A percentile compares a stretch with the other conserved stretches of the same genome.
phyloP scores from a whole-genome alignment of 2,797 vertebrate species.

The Danio albolineatus region DNA sequence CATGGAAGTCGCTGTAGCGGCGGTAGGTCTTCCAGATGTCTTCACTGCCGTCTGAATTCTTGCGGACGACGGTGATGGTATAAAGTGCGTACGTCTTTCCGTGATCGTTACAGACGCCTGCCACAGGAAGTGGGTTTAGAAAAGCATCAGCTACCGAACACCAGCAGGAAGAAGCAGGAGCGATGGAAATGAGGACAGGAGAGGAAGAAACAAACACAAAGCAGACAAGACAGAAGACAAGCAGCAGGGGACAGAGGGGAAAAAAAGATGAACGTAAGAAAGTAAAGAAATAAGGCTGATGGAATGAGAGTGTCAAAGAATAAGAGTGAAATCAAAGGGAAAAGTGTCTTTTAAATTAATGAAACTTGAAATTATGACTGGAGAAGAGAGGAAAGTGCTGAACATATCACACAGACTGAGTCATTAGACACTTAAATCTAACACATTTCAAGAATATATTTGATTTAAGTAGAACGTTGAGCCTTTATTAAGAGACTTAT shows the following conservation, averaged over 20 bases:
- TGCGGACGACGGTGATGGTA: conserved; percentile 93
- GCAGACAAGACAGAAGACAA: conserved; percentile 1
- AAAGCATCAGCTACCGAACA: conserved; percentile 88
- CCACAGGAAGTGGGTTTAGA: conserved; percentile 91
- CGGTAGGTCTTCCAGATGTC: conserved; percentile 98
- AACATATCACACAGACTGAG: neutral
- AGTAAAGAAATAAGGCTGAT: conserved; percentile 70
- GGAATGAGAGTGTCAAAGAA: conserved; percentile 64
- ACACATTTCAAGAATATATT: no score
- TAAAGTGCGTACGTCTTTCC: conserved; percentile 98
- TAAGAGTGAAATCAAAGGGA: conserved; percentile 49
- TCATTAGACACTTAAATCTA: neutral
- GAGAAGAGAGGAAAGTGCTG: neutral
- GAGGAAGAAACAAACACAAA: conserved; percentile 39
- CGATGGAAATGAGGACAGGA: neutral
- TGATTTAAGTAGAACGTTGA: no score
- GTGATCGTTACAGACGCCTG: conserved; percentile 99
- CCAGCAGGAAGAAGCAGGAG: conserved; percentile 47
- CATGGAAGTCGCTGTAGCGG: conserved; percentile 98
- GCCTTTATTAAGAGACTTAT: no score
- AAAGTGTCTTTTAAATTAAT: neutral
- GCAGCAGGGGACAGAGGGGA: neutral
- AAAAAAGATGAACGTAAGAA: conserved; percentile 63
- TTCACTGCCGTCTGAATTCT: conserved; percentile 82
- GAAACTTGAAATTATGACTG: neutral